Evolutionary conservation across 92 coral and sea anemone species (phyloP), one percentile per base, ranked within the genome.

Genomic region (Palythoa heliodiscus): DNA sequence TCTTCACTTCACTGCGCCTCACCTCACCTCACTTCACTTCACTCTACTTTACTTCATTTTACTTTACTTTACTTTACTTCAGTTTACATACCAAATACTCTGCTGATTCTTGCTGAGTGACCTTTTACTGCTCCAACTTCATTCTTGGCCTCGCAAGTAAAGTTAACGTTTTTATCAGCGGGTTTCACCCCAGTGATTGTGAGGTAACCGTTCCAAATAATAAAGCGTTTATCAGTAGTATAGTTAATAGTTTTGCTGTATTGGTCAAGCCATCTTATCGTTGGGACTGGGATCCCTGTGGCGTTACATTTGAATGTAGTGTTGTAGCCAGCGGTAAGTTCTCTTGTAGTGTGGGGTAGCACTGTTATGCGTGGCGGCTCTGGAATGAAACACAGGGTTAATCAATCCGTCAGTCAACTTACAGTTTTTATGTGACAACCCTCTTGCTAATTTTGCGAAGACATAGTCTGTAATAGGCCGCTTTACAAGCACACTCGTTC

Each of bases 221-320:
- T 57, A 55, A 77, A 77, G 10, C 82, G 66, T n/a, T 37, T 16
- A 38, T 77, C 82, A 17, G 67, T 20, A 5, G 39, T 3, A 14
- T 20, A 1, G 82, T 77, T 63, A 38, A 77, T 77, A 54, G 24
- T 16, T 9, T 24, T 54, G 52, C 69, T 63, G 29, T 77, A 35
- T 57, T 19, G 52, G 50, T 77, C 82, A 54, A 57, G 8, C 82
- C 82, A 77, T 57, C 37, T 57, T 22, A 77, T 77, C 8, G 14
- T 53, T 57, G 82, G 82, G 0, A 10, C 24, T 57, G 82, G 82
- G 52, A 8, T 16, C 29, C 82, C 82, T 57, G 82, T 77, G 69
- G 69, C 82, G 58, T 77, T 77, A 57, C 82, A 77, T 37, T 25
- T 57, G 70, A 77, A 77, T 35, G 82, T 76, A 25, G 82, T 76